phyloP scores from a whole-genome alignment of 2,888 invertebrate species.

The Dasysyrphus tricinctus region DNA sequence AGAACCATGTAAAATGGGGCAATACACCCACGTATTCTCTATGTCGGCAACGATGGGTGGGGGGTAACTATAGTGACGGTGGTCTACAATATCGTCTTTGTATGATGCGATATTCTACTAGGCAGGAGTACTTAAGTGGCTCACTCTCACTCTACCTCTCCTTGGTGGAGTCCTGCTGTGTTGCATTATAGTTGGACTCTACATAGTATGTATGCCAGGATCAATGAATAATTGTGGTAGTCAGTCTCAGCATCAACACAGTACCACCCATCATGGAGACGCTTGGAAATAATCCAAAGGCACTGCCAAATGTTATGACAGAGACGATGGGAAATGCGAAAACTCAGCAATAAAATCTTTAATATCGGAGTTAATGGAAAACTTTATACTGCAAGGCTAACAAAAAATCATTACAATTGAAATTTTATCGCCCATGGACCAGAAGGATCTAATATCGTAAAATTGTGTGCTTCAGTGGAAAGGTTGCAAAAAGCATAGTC shows the following conservation, averaged over 20 bases:
- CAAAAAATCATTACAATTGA: slow-evolving; percentile 26
- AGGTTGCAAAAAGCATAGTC: neutral
- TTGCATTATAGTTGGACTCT: slow-evolving; percentile 14
- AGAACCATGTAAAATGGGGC: slow-evolving; percentile 61
- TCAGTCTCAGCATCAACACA: slow-evolving; percentile 20
- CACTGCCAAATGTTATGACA: slow-evolving; percentile 44
- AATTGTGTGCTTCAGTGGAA: neutral
- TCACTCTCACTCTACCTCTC: neutral
- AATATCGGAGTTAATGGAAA: slow-evolving; percentile 49
- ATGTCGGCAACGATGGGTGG: neutral
- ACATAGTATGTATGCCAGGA: slow-evolving; percentile 32
- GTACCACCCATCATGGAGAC: slow-evolving; percentile 19
- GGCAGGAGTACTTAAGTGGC: slow-evolving; percentile 65
- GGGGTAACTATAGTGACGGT: neutral
- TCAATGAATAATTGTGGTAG: slow-evolving; percentile 51
- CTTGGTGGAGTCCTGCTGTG: slow-evolving; percentile 52
- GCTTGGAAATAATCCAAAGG: slow-evolving; percentile 56
- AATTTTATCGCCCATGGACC: slow-evolving; percentile 15
- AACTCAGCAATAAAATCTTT: slow-evolving; percentile 58
- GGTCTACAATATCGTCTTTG: slow-evolving; percentile 50
- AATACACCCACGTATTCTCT: slow-evolving; percentile 26
- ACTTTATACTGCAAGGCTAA: slow-evolving; percentile 38
- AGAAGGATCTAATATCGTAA: neutral
- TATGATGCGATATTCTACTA: slow-evolving; percentile 70
- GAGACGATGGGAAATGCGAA: slow-evolving; percentile 27